Base-by-base conservation (phyloP, 2,113 vertebrate species). In the Toxostoma redivivum region DNA sequence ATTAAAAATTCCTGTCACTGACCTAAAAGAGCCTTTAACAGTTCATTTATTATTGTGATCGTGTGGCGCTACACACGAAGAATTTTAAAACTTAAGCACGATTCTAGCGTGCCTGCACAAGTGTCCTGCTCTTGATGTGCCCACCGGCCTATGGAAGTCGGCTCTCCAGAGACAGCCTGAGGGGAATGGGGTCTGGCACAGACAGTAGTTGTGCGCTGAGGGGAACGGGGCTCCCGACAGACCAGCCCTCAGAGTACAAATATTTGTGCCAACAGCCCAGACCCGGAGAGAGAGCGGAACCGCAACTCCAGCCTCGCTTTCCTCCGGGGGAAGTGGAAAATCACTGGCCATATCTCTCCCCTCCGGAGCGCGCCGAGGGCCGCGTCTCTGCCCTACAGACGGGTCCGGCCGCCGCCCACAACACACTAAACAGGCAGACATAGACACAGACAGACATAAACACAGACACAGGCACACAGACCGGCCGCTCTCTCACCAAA, bases 241-340 rank as follows among this genome's bases (percentile, higher is more conserved):
- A 6, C 2, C 12, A 11, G 9, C 19, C 17, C n/a, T 14, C 53
- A 11, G 10, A 15, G 23, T 37, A 24, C 3, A 6, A 17, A 8
- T 0, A 17, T 4, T 17, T 2, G 12, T 1, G 53, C 8, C 40
- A 25, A 4, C 66, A n/a, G 7, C 31, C 12, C 4, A 21, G 5
- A 12, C 7, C 15, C 11, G 7, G 22, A 12, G n/a, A 0, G 17
- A 56, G 5, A 5, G 30, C 17, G 4, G 10, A 28, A 20, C 25
- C 0, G 8, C 9, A 25, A 5, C 2, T 2, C 1, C 19, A 2
- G 11, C 27, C 35, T 3, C 15, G 4, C 15, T 8, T 4, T 4
- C 7, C 40, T 15, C n/a, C 10, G 25, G 3, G 16, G 24, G 3
- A 56, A 37, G 21, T 0, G 15, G 5, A 37, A 23, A 1, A 35